Evolutionary conservation across 2,797 vertebrate genomes (phyloP).

Genomic region (Melanogrammus aeglefinus): DNA sequence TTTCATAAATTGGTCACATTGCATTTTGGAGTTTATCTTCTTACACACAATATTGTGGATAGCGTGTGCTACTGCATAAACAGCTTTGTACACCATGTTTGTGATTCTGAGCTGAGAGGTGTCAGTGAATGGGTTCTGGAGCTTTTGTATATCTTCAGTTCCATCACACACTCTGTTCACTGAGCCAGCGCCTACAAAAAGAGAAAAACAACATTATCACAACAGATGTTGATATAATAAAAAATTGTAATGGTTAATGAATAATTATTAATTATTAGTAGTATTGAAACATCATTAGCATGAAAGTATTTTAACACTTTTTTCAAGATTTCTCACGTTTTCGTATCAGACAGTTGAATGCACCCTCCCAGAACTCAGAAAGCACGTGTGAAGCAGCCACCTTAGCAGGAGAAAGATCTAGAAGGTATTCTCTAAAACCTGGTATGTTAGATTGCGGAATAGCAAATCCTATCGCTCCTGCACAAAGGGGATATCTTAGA

Average conservation of each 20-base stretch:
- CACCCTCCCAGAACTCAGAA: conserved; percentile 61
- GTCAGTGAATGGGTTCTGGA: conserved; percentile 60
- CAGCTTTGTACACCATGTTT: conserved; percentile 73
- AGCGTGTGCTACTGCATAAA: conserved; percentile 67
- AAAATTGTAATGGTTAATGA: neutral
- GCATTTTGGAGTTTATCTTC: conserved; percentile 22
- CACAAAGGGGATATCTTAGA: conserved; percentile 40
- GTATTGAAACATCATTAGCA: too few species aligned
- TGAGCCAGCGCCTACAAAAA: conserved; percentile 18
- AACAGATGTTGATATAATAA: neutral
- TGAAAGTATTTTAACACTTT: too few species aligned
- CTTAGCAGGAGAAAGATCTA: conserved; percentile 45
- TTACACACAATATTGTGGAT: conserved; percentile 58
- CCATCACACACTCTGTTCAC: conserved; percentile 49
- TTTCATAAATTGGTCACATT: conserved; percentile 45
- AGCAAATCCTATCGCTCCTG: conserved; percentile 64
- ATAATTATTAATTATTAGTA: neutral
- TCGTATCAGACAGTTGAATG: conserved; percentile 56
- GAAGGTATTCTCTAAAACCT: conserved; percentile 63
- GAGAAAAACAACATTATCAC: neutral
- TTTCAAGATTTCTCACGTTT: conserved; percentile 23
- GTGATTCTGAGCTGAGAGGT: conserved; percentile 63
- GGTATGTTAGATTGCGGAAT: conserved; percentile 61
- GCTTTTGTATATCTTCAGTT: conserved; percentile 47
- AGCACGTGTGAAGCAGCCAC: conserved; percentile 46